Conservation (phyloP, 2,797 vertebrate genomes). For the Phataginus tricuspis region DNA sequence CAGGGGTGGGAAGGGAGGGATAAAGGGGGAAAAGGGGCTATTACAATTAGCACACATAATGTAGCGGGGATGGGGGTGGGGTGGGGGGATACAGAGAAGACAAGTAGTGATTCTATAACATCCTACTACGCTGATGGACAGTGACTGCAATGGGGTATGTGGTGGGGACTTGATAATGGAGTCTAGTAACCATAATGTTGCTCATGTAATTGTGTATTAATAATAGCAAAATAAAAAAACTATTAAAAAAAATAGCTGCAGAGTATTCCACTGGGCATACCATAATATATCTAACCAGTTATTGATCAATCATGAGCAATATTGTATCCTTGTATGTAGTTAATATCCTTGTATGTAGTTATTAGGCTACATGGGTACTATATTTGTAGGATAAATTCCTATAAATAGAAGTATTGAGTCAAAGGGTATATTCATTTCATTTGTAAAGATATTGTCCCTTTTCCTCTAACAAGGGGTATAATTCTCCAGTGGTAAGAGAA, state of each 20-base stretch:
- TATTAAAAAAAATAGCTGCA: neutral
- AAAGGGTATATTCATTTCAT: slow-evolving; percentile 29
- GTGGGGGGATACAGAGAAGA: too few species aligned
- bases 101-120: too few species aligned
- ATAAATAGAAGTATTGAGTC: neutral
- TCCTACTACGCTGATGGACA: too few species aligned
- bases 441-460: neutral
- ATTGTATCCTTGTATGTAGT: neutral
- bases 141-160: too few species aligned
- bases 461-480: slow-evolving; percentile 14
- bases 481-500: neutral
- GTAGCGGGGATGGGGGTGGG: too few species aligned
- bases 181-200: too few species aligned
- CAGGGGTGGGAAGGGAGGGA: too few species aligned
- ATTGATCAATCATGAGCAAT: neutral
- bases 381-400: slow-evolving; percentile 9
- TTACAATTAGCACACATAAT: too few species aligned
- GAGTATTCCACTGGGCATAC: neutral
- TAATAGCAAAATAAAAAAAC: too few species aligned
- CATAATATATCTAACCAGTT: neutral
- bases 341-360: neutral
- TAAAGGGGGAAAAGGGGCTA: too few species aligned
- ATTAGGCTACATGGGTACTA: neutral
- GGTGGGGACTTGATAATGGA: too few species aligned
- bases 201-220: too few species aligned